Evolutionary conservation across 2,113 vertebrate species (phyloP).

Genomic region (Amia ocellicauda): DNA sequence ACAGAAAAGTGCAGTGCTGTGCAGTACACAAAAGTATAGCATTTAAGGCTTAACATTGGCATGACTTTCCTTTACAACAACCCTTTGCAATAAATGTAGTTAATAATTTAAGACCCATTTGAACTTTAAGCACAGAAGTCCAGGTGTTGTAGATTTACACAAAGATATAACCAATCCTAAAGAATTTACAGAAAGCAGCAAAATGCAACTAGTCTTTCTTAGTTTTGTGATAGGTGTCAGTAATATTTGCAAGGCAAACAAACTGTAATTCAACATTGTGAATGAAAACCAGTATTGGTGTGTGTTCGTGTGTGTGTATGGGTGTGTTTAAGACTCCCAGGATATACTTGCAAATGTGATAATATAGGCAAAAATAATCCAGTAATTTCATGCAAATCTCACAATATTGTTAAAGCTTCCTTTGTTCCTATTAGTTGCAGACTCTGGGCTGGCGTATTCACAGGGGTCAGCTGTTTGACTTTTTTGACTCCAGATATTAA

Average conservation of each 20-base stretch:
- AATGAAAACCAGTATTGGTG: background rate
- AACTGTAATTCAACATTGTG: background rate
- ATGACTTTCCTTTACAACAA: too few species aligned
- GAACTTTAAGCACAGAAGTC: too few species aligned
- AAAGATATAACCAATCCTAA: conserved; percentile 3
- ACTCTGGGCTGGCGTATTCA: background rate
- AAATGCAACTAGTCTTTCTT: background rate
- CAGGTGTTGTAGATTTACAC: too few species aligned
- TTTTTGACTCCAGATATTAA: background rate
- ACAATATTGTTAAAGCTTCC: background rate
- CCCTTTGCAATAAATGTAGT: too few species aligned
- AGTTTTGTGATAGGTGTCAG: too few species aligned
- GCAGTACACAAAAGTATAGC: too few species aligned
- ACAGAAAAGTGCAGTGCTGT: too few species aligned
- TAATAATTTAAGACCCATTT: too few species aligned
- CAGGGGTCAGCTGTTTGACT: too few species aligned
- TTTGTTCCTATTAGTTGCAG: conserved; percentile 1
- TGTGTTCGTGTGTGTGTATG: background rate
- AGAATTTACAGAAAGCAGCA: background rate
- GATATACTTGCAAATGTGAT: background rate
- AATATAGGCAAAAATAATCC: background rate
- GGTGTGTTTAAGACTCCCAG: background rate
- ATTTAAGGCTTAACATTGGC: too few species aligned
- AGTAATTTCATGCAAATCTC: background rate
- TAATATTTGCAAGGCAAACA: background rate